Conservation (phyloP, 2,113 vertebrate species). For the Strix uralensis region DNA sequence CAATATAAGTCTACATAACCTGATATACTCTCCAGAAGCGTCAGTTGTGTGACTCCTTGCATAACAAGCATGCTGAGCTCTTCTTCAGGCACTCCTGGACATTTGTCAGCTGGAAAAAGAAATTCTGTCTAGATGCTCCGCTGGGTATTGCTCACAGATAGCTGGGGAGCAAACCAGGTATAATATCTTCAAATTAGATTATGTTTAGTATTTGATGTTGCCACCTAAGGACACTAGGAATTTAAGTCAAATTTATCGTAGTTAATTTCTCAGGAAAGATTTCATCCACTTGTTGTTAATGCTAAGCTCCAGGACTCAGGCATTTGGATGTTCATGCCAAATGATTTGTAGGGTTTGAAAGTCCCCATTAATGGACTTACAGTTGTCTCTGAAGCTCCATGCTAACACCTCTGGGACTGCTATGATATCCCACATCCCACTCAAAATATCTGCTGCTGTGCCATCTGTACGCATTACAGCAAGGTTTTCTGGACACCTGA, state of each 20-base stretch:
- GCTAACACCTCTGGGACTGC: neutral
- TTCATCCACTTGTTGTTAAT: neutral
- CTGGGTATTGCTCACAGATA: neutral
- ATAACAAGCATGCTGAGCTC: neutral
- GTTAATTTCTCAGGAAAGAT: neutral
- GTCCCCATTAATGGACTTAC: neutral
- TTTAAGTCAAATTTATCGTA: neutral
- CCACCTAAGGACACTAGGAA: neutral
- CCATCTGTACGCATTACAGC: neutral
- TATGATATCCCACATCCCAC: neutral
- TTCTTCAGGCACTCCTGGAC: neutral
- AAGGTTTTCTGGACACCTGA: neutral
- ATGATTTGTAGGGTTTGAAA: neutral
- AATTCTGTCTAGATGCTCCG: neutral
- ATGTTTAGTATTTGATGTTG: neutral
- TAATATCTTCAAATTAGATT: neutral
- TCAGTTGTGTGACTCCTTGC: rapidly evolving
- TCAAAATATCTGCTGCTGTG: neutral
- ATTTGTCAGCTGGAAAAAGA: neutral
- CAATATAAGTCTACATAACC: rapidly evolving
- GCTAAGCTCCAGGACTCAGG: neutral
- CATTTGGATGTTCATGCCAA: neutral
- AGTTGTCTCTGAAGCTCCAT: neutral
- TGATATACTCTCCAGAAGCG: neutral
- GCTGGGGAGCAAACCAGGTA: neutral